These are phyloP conservation scores for Lineus longissimus DNA, from an alignment of 1,140 invertebrate genomes.

Conservation along the genomic window DNA sequence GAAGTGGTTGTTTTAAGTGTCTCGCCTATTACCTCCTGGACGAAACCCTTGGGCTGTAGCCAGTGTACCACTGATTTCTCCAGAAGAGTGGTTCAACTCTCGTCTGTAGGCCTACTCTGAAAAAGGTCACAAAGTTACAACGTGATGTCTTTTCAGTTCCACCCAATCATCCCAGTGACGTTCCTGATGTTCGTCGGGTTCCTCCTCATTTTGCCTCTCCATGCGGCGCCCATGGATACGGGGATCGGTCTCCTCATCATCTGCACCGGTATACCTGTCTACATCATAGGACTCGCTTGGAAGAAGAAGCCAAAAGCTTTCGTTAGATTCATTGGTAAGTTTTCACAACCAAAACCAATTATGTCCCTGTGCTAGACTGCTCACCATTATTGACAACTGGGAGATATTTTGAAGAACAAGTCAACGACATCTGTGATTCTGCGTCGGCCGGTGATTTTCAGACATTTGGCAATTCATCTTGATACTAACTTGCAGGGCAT, in stretches of 20 bases:
- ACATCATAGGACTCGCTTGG: slow-evolving; percentile 56
- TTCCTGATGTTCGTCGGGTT: slow-evolving; percentile 89
- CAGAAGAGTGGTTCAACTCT: background rate
- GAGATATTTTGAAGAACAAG: no score
- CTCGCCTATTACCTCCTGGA: no score
- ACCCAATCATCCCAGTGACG: slow-evolving; percentile 78
- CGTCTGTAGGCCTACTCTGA: background rate
- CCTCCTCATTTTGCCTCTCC: slow-evolving; percentile 90
- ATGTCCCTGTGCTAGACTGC: background rate
- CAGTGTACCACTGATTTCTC: background rate
- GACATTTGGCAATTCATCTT: no score
- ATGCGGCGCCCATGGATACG: slow-evolving; percentile 87
- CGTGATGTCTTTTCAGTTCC: slow-evolving; percentile 53
- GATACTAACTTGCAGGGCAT: no score
- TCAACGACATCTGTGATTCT: no score
- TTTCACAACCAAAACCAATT: background rate
- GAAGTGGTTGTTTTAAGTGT: no score
- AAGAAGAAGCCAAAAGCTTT: slow-evolving; percentile 69
- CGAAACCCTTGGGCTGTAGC: no score
- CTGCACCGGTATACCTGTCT: slow-evolving; percentile 60
- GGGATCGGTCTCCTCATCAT: slow-evolving; percentile 70
- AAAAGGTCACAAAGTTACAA: background rate
- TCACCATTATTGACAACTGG: no score
- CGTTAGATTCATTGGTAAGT: slow-evolving; percentile 67
- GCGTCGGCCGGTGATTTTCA: no score